Evolutionary conservation across 92 coral and sea anemone species (phyloP), one percentile per base, ranked within the genome.

Genomic region (Bergia sp.): DNA sequence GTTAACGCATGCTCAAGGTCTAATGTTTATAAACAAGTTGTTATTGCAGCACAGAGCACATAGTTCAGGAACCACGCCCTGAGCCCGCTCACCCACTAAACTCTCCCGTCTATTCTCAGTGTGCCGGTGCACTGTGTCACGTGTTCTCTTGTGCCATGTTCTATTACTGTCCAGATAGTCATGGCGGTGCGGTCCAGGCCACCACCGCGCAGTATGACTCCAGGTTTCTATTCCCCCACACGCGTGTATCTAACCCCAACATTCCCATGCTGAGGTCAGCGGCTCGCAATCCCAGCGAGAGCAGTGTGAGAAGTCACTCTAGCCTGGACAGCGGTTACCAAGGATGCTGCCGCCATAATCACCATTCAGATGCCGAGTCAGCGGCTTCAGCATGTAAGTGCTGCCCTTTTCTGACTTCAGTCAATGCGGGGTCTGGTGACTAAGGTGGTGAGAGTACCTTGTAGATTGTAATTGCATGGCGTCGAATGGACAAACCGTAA

Each of bases 281-380:
- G 82, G 76, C 76, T 77, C 91, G 96, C 65, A 92, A 92, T 78
- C 91, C 93, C 73, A 95, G 95, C 87, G 94, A 93, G 73, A 92
- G 90, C 92, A 95, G 96, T 92, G 93, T 93, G 91, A 88, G 89
- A 50, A 84, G 87, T 71, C 87, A 84, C 5, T 91, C 96, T 84
- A 95, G 98, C 82, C 91, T 91, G 76, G 98, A 95, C 94, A 94
- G 96, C 93, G 98, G 98, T 79, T 95, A 93, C 89, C 95, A 90
- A 91, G 98, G 96, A 86, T 57, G 89, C 89, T 12, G 77, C 65
- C 87, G 79, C 79, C 87, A 45, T 47, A 71, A 72, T 55, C 73
- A 37, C 78, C 87, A 83, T 21, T 83, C 87, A 43, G 66, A 71
- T 71, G 78, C 67, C 64, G 75, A 47, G 78, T 49, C 87, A 39